Percentiles rank a stretch among this genome's conserved stretches.
These are phyloP conservation scores for Masnerella sp. DNA, from an alignment of 2,888 invertebrate genomes.

Conservation along the genomic window DNA sequence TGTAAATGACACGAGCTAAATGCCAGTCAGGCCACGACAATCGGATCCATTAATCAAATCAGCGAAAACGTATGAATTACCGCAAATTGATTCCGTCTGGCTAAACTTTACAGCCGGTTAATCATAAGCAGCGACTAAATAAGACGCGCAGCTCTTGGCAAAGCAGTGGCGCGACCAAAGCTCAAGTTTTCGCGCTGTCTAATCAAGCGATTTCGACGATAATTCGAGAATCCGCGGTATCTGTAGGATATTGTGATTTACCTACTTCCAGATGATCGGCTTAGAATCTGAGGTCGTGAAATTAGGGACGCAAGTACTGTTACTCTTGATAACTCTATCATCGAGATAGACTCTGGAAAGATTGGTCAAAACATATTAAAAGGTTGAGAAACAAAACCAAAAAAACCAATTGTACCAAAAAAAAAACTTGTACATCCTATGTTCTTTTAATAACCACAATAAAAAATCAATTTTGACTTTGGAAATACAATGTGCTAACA, in stretches of 20 bases:
- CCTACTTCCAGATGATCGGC: conserved; percentile 8
- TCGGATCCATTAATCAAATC: conserved; percentile 1
- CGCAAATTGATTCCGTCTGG: background rate
- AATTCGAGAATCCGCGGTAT: conserved; percentile 12
- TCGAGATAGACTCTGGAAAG: too few species aligned
- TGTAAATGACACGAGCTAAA: background rate
- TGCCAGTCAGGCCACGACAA: background rate
- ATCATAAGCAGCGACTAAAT: too few species aligned
- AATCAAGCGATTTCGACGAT: conserved; percentile 23
- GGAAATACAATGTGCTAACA: too few species aligned
- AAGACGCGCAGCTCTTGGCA: background rate
- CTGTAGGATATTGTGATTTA: background rate
- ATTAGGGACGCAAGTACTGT: conserved; percentile 23
- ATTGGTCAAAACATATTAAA: too few species aligned
- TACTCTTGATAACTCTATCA: conserved; percentile 13
- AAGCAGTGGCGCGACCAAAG: conserved; percentile 20
- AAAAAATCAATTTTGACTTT: too few species aligned
- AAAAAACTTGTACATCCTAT: too few species aligned
- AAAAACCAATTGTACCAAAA: too few species aligned
- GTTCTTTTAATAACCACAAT: too few species aligned
- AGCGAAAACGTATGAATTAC: background rate
- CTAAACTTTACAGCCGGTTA: too few species aligned
- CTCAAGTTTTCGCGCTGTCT: conserved; percentile 17
- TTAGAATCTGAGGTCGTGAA: conserved; percentile 14
- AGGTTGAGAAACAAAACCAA: too few species aligned